These are phyloP conservation scores for Ophonus ardosiacus DNA, from an alignment of 2,888 invertebrate species.

Conservation along the genomic window DNA sequence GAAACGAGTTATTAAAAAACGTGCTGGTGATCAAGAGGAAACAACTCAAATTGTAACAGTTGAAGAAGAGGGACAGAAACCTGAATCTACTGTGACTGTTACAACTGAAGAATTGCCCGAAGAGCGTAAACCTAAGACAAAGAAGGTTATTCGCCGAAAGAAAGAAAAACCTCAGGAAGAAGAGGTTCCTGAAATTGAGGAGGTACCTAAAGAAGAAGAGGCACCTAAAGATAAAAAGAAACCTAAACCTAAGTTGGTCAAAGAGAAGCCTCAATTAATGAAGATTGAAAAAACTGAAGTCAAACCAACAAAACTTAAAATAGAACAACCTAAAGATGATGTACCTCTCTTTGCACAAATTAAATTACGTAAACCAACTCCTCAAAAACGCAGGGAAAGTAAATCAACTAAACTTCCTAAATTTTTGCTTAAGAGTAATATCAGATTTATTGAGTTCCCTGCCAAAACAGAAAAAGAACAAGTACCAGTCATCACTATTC, in stretches of 20 bases:
- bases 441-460: conserved; percentile 75
- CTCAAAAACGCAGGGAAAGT: conserved; percentile 71
- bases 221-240: conserved; percentile 62
- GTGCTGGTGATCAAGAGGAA: conserved; percentile 67
- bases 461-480: conserved; percentile 72
- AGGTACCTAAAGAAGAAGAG: conserved; percentile 65
- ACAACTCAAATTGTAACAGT: conserved; percentile 68
- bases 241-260: conserved; percentile 60
- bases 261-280: conserved; percentile 70
- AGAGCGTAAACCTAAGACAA: conserved; percentile 67
- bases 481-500: conserved; percentile 72
- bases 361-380: conserved; percentile 74
- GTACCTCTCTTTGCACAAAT: conserved; percentile 81
- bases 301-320: conserved; percentile 79
- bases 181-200: conserved; percentile 66
- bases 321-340: conserved; percentile 77
- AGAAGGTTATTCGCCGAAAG: conserved; percentile 43
- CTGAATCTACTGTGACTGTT: conserved; percentile 68
- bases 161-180: conserved; percentile 59
- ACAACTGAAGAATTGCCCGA: conserved; percentile 71
- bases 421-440: conserved; percentile 76
- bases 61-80: conserved; percentile 69
- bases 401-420: conserved; percentile 74
- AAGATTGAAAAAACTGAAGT: conserved; percentile 80
- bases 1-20: conserved; percentile 66